Evolutionary conservation across 2,888 invertebrate genomes (phyloP).

Genomic region (Clitarchus hookeri): DNA sequence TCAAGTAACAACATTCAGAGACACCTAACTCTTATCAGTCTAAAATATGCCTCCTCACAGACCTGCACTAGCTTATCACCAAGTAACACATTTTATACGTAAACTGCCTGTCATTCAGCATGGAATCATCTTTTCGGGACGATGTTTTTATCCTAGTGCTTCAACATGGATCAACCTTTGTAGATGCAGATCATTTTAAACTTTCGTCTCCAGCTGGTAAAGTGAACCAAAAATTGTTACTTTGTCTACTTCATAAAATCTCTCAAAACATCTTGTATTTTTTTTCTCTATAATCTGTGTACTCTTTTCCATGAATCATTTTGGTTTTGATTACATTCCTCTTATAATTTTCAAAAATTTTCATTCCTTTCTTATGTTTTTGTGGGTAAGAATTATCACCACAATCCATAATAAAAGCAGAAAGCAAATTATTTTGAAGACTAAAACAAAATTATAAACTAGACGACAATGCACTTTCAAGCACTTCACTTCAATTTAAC

Average conservation of each 20-base stretch:
- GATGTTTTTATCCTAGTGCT: constrained; percentile 1
- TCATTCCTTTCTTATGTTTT: neutral
- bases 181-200: neutral
- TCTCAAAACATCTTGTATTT: neutral
- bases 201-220: neutral
- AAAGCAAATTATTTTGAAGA: too few species aligned
- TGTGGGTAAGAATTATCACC: neutral
- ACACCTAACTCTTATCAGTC: constrained; percentile 26
- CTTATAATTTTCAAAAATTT: neutral
- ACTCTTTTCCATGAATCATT: neutral
- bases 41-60: constrained; percentile 20
- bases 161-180: constrained; percentile 20
- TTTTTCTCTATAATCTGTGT: neutral
- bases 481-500: too few species aligned
- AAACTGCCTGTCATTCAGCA: neutral
- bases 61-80: constrained; percentile 18
- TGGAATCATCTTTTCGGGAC: constrained; percentile 7
- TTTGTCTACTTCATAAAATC: neutral
- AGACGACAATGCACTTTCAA: too few species aligned
- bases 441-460: too few species aligned
- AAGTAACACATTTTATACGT: constrained; percentile 15
- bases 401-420: neutral
- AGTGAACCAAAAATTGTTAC: neutral
- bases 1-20: constrained; percentile 28
- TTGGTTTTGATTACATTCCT: neutral